These are phyloP conservation scores for Vanessa cardui DNA, from an alignment of 2,888 invertebrate genomes.

Conservation along the genomic window DNA sequence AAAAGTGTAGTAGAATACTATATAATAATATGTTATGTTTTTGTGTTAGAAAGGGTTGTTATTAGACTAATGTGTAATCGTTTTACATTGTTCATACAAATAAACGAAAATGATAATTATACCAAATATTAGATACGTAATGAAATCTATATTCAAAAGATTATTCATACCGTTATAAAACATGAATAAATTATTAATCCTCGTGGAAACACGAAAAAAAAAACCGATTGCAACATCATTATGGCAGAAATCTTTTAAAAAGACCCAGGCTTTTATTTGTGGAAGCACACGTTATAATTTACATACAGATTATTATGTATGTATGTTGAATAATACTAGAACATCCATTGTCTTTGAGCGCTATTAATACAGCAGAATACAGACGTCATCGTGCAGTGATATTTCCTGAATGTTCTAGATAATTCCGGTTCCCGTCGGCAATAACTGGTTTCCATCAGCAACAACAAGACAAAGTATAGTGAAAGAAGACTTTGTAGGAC, in stretches of 20 bases:
- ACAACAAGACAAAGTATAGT: not conserved
- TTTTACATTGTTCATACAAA: no score
- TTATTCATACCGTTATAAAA: no score
- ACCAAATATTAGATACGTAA: no score
- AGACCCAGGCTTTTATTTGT: not conserved
- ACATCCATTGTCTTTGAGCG: slow-evolving; percentile 2
- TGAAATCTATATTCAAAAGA: no score
- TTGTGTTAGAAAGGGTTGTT: no score
- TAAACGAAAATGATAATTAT: no score
- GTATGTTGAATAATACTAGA: slow-evolving; percentile 9
- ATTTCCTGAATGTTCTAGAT: slow-evolving; percentile 18
- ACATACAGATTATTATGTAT: not conserved
- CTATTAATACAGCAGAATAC: slow-evolving; percentile 8
- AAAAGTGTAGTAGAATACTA: no score
- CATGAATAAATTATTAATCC: no score
- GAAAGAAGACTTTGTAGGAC: not conserved
- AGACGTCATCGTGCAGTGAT: slow-evolving; percentile 13
- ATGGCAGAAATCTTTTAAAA: not conserved
- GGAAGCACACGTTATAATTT: not conserved
- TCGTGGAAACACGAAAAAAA: no score
- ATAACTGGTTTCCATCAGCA: slow-evolving; percentile 12
- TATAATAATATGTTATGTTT: no score
- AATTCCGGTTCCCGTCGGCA: slow-evolving; percentile 4
- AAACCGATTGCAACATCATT: not conserved
- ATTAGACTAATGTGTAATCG: no score